Conservation (phyloP, 2,797 vertebrate genomes). For the Hapalemur alaotrensis region DNA sequence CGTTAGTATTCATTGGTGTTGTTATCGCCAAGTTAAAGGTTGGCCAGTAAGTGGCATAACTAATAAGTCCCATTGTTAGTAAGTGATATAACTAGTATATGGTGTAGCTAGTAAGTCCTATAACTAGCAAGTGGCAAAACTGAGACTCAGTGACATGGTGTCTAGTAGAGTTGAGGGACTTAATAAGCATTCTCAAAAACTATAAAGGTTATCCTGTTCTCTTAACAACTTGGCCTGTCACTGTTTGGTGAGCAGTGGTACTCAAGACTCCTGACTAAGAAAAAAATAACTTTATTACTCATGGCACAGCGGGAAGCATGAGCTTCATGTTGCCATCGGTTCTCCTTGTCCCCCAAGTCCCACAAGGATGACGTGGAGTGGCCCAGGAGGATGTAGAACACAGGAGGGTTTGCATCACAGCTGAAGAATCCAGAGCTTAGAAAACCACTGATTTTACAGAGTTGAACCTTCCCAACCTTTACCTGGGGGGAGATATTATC, state of each 20-base stretch:
- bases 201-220: background rate
- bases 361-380: rapidly evolving
- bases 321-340: background rate
- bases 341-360: background rate
- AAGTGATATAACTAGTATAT: background rate
- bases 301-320: background rate
- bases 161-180: background rate
- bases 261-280: background rate
- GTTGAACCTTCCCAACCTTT: background rate
- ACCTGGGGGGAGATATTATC: background rate
- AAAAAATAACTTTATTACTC: background rate
- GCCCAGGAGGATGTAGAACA: background rate
- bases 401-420: background rate
- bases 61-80: background rate
- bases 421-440: background rate
- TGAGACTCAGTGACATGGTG: background rate
- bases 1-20: background rate
- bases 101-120: background rate
- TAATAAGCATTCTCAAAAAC: background rate
- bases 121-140: background rate
- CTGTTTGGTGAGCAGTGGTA: background rate
- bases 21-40: background rate
- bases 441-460: background rate
- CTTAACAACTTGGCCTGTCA: background rate
- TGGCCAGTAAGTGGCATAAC: background rate